Percentiles rank a stretch among this genome's conserved stretches.
These are phyloP conservation scores for Buteo buteo DNA, from an alignment of 2,113 vertebrate species.

Conservation along the genomic window DNA sequence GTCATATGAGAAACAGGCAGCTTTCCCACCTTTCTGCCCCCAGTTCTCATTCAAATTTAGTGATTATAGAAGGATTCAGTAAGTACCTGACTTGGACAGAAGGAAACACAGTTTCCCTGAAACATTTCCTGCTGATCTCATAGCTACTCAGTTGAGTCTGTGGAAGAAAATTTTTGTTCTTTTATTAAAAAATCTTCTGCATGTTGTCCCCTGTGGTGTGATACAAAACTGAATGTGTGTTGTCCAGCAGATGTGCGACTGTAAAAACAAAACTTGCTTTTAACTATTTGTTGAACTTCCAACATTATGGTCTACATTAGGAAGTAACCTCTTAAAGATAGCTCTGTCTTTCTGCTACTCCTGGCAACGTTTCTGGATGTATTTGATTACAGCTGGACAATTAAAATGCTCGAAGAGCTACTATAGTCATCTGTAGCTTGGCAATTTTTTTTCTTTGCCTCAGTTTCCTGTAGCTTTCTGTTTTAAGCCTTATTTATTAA, in stretches of 20 bases:
- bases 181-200: not conserved
- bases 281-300: not conserved
- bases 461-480: not conserved
- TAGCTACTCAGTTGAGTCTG: not conserved
- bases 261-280: not conserved
- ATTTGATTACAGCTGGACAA: not conserved
- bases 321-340: not conserved
- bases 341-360: not conserved
- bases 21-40: not conserved
- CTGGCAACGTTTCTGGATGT: not conserved
- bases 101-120: not conserved
- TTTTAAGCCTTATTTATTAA: not conserved
- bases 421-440: not conserved
- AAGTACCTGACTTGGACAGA: not conserved
- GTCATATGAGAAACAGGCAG: not conserved
- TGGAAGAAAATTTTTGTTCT: not conserved
- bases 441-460: not conserved
- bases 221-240: not conserved
- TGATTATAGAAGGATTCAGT: not conserved
- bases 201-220: not conserved
- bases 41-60: fast-evolving
- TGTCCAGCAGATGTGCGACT: not conserved
- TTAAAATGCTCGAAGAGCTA: not conserved
- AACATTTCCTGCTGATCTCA: not conserved
- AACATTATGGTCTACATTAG: not conserved